Percentiles rank a stretch among this genome's conserved stretches.
Evolutionary conservation across 2,113 vertebrate species (phyloP).

Genomic region (Ivindomyrus marchei): DNA sequence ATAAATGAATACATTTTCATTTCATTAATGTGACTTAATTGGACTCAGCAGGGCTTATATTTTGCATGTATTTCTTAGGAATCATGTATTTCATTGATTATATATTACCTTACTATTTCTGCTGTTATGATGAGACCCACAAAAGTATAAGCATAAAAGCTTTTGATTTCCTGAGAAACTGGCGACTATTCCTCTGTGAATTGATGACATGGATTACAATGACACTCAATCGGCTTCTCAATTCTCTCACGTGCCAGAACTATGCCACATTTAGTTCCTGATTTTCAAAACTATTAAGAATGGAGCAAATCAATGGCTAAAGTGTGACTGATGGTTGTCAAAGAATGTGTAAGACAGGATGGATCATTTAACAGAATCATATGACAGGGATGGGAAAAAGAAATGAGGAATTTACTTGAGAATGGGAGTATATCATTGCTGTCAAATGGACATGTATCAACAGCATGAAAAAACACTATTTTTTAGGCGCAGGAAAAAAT

Average conservation of each 20-base stretch:
- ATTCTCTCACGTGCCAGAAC: constrained; percentile 38
- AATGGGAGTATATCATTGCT: background rate
- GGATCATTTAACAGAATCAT: background rate
- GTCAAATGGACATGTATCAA: background rate
- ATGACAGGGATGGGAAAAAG: background rate
- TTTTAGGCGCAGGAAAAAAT: background rate
- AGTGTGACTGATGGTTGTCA: constrained; percentile 50
- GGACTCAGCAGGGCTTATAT: background rate
- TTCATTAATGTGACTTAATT: background rate
- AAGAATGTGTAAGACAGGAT: background rate
- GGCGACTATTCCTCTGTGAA: background rate
- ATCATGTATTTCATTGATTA: background rate
- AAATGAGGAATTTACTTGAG: background rate
- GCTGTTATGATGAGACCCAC: background rate
- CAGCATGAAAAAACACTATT: background rate
- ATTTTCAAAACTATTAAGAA: constrained; percentile 62
- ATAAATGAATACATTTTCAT: background rate
- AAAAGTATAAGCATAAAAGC: background rate
- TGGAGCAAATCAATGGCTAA: constrained; percentile 52
- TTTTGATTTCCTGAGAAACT: background rate
- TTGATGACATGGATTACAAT: background rate
- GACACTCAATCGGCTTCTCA: background rate
- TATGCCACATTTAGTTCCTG: constrained; percentile 46
- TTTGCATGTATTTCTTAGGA: background rate
- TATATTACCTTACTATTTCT: constrained; percentile 7